phyloP scores from a whole-genome alignment of 2,888 invertebrate genomes.

The Eupeodes luniger region DNA sequence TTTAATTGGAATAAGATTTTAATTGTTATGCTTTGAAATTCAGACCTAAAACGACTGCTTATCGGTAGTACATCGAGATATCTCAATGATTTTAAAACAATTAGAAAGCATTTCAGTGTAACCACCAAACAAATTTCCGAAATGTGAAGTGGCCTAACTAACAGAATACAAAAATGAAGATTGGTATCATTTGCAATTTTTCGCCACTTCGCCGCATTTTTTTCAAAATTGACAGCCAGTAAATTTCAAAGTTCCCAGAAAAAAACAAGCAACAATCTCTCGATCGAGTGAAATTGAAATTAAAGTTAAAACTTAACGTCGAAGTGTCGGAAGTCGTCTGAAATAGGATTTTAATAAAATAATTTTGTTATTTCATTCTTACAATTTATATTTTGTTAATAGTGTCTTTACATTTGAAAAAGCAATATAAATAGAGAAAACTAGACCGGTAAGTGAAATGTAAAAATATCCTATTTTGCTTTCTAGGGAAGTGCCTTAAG shows the following conservation, averaged over 20 bases:
- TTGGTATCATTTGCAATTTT: constrained; percentile 45
- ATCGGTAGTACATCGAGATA: too few relatives aligned
- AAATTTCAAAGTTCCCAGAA: constrained; percentile 45
- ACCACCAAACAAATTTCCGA: too few relatives aligned
- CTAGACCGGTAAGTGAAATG: neutral
- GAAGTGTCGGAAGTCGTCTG: neutral
- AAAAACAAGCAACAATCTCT: constrained; percentile 59
- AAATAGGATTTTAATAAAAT: neutral
- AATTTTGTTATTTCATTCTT: constrained; percentile 19
- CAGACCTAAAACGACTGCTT: too few relatives aligned
- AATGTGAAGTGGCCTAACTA: too few relatives aligned
- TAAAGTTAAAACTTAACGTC: neutral
- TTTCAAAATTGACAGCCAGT: constrained; percentile 74
- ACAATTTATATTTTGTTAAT: constrained; percentile 63
- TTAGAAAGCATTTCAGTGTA: too few relatives aligned
- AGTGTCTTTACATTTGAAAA: constrained; percentile 26
- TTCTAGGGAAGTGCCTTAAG: neutral
- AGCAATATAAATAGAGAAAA: neutral
- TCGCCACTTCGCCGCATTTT: constrained; percentile 31
- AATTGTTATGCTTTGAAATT: too few relatives aligned
- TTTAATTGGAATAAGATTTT: too few relatives aligned
- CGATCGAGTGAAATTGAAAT: constrained; percentile 39
- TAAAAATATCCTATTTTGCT: neutral
- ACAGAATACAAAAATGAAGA: too few relatives aligned
- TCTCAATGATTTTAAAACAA: too few relatives aligned